Conservation (phyloP, 2,113 vertebrate species). For the Prochilodus magdalenae region DNA sequence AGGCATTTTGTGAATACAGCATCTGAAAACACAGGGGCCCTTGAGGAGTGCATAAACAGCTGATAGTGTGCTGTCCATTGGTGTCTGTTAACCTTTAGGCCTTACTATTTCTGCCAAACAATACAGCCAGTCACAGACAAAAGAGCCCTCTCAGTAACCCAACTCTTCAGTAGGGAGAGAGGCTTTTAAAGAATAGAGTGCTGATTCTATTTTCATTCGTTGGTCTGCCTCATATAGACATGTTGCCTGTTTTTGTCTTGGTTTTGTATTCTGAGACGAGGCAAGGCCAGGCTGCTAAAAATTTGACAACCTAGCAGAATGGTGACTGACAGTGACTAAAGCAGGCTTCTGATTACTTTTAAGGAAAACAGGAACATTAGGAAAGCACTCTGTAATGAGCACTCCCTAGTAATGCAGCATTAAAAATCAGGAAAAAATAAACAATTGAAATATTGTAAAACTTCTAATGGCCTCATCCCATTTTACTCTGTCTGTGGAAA, state of each 20-base stretch:
- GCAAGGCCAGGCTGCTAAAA: not conserved
- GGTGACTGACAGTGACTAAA: not conserved
- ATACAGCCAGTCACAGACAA: not conserved
- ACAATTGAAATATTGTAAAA: too few relatives aligned
- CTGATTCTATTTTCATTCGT: not conserved
- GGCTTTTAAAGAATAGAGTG: not conserved
- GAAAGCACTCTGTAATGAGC: not conserved
- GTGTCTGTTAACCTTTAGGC: not conserved
- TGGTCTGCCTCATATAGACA: not conserved
- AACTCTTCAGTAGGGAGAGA: not conserved
- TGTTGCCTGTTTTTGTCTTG: conserved; percentile 1
- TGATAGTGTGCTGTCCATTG: not conserved
- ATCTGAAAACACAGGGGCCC: not conserved
- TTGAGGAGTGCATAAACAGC: not conserved
- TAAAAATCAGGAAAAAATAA: not conserved
- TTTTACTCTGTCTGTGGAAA: too few relatives aligned
- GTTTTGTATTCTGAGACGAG: not conserved
- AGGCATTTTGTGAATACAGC: not conserved
- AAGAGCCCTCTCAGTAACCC: not conserved
- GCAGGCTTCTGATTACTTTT: not conserved
- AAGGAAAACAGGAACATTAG: conserved; percentile 3
- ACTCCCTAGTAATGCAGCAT: not conserved
- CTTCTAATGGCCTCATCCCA: too few relatives aligned
- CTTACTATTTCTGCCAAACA: conserved; percentile 4
- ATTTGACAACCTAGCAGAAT: not conserved